Conservation (phyloP, 2,797 vertebrate genomes). For the Distichodus sexfasciatus region DNA sequence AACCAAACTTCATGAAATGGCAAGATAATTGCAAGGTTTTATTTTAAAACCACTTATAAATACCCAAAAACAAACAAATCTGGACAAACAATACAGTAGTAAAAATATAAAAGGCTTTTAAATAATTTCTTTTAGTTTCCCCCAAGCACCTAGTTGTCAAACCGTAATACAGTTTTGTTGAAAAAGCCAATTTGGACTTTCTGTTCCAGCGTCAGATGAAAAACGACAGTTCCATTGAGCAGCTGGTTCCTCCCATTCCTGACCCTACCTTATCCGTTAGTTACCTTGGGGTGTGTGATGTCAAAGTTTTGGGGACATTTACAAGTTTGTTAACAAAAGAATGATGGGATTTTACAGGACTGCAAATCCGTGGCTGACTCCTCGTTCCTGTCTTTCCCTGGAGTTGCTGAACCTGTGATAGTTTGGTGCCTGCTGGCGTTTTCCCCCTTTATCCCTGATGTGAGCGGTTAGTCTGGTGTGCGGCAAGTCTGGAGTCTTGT, state of each 20-base stretch:
- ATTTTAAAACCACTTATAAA: conserved; percentile 75
- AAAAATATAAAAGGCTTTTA: conserved; percentile 69
- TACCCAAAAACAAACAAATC: conserved; percentile 55
- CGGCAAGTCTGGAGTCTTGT: conserved; percentile 32
- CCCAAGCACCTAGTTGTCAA: conserved; percentile 49
- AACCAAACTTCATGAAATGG: no score
- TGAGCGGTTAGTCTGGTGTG: no score
- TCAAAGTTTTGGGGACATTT: neutral
- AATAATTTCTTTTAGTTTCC: conserved; percentile 43
- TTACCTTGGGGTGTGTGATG: no score
- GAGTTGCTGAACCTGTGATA: neutral
- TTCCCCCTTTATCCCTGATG: neutral
- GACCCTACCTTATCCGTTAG: no score
- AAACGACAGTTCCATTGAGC: no score
- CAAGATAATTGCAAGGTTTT: no score
- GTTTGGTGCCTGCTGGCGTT: no score
- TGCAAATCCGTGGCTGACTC: no score
- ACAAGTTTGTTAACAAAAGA: neutral
- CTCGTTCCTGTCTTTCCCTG: neutral
- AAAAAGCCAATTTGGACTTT: neutral
- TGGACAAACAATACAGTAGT: conserved; percentile 62
- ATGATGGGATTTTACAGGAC: neutral
- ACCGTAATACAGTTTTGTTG: neutral
- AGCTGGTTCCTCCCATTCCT: no score
- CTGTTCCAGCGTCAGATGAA: no score